Evolutionary conservation across 2,797 vertebrate species (phyloP), one percentile per base, ranked within the genome.

Genomic region (Rhadinocentrus ornatus): DNA sequence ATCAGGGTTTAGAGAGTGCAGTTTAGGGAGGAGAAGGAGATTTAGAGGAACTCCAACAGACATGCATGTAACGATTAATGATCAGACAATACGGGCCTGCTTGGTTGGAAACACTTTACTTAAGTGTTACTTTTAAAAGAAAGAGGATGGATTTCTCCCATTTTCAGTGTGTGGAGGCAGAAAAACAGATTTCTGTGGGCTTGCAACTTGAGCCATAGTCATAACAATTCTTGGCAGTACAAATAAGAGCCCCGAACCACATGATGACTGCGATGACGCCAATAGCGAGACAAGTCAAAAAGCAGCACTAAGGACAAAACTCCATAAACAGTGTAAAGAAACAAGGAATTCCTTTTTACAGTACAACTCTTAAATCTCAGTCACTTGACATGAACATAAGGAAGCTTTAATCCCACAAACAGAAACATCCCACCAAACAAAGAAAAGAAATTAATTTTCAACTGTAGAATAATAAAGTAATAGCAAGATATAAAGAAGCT

Each of bases 121-220:
- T 41, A 73, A 80, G 79, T 60, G 73, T 72, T 74, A 57, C 66
- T 86, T 80, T 73, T 29, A 67, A 72, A 65, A 73, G 78, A 76
- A 80, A 85, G 78, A 60, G 57, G 77, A 85, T 80, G 41, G 75
- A 84, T 80, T 89, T 84, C 74, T 75, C 69, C 66, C 76, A 64
- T 77, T 67, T 69, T 71, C 76, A 77, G 65, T 52, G 68, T 11
- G 35, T 71, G 74, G 61, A 75, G 62, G 71, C 60, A 60, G 68
- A 73, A 76, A 80, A 66, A 80, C 77, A 79, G 69, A 86, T 83
- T 86, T 83, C 69, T 83, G 82, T 35, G 75, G 81, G 69, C 69
- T 32, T 9, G 62, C 78, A 78, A 81, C 27, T 0, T 39, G 48
- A 67, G 70, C 58, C 37, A 37, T 2, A 73, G 61, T 73, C 82